These are phyloP conservation scores for Parnassius orleans DNA, from an alignment of 2,888 invertebrate species.

Conservation along the genomic window DNA sequence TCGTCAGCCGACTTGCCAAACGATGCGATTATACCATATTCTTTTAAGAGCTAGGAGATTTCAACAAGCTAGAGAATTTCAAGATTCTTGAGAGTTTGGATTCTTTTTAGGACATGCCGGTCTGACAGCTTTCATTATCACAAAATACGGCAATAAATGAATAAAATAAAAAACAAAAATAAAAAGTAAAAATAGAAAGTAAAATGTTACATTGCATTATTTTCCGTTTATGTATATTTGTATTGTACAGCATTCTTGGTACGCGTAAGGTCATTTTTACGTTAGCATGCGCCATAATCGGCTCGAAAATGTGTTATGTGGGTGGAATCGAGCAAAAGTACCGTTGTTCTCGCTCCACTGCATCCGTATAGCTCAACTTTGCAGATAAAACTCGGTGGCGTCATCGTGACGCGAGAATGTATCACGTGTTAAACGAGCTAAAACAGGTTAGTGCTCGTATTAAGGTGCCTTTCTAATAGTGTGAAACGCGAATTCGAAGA, in stretches of 20 bases:
- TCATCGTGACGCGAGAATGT: conserved; percentile 49
- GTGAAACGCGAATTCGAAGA: background rate
- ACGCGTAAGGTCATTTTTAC: conserved; percentile 48
- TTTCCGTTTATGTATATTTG: too few species aligned
- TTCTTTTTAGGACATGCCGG: too few species aligned
- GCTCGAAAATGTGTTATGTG: conserved; percentile 58
- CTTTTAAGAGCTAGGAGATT: too few species aligned
- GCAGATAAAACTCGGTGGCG: conserved; percentile 58
- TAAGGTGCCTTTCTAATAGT: conserved; percentile 19
- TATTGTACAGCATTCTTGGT: background rate
- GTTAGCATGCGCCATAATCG: conserved; percentile 50
- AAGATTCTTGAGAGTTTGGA: too few species aligned
- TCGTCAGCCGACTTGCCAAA: too few species aligned
- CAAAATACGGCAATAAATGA: too few species aligned
- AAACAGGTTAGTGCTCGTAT: conserved; percentile 38
- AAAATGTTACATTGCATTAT: too few species aligned
- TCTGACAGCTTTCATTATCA: too few species aligned
- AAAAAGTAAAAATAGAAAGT: too few species aligned
- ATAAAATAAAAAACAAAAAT: too few species aligned
- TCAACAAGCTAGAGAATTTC: too few species aligned
- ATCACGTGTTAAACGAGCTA: conserved; percentile 43
- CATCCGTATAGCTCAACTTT: conserved; percentile 67
- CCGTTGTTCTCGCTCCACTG: conserved; percentile 64
- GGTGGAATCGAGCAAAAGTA: conserved; percentile 61
- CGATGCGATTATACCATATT: too few species aligned